Conservation (phyloP, 2,113 vertebrate genomes). For the Gymnocephalus cernua region DNA sequence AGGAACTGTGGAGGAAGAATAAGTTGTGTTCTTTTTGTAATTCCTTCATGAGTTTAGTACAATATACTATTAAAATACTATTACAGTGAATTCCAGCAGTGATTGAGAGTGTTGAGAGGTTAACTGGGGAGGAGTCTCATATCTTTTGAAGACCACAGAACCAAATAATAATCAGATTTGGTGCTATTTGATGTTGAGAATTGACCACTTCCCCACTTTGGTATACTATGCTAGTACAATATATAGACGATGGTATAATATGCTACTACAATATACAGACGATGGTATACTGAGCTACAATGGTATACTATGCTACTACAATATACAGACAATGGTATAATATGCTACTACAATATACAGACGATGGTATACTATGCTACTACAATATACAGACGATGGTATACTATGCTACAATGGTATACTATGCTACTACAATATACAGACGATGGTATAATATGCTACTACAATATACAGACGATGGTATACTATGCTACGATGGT, state of each 20-base stretch:
- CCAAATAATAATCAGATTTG: not conserved
- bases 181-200: not conserved
- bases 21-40: not conserved
- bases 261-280: not conserved
- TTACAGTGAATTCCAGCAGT: not conserved
- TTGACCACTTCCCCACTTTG: not conserved
- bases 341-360: not conserved
- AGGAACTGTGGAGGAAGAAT: constrained; percentile 9
- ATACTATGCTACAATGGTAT: too few species aligned
- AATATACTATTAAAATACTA: not conserved
- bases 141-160: too few species aligned
- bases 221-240: too few species aligned
- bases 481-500: too few species aligned
- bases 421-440: not conserved
- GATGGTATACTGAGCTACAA: not conserved
- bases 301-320: too few species aligned
- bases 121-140: not conserved
- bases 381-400: not conserved
- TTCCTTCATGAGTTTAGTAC: not conserved
- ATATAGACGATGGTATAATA: too few species aligned
- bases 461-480: not conserved
- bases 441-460: not conserved
- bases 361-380: not conserved
- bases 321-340: not conserved
- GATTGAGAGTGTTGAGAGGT: not conserved